Evolutionary conservation across 2,888 invertebrate species (phyloP), one percentile per base, ranked within the genome.

Genomic region (Aricia artaxerxes): DNA sequence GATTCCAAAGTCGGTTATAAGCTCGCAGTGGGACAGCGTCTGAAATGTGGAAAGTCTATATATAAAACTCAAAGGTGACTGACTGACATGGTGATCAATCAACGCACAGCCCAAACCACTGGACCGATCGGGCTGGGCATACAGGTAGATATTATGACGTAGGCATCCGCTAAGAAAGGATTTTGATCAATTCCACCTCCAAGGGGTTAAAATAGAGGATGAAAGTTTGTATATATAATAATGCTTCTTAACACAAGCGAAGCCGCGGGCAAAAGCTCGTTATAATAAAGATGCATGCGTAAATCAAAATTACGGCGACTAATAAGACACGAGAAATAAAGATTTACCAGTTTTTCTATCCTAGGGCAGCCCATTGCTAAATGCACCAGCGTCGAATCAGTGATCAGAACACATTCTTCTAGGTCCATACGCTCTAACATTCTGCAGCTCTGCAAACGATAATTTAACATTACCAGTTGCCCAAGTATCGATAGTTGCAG

Each of bases 1-100:
- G 85, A 99, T 99, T 16, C 99, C 99, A 91, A 99, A 99, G 91
- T 99, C 99, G 31, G 99, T 99, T 87, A 99, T 98, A 85, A 99
- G 92, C 92, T 99, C 99, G 92, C 99, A 99, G 90, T 99, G 99
- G 4, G 99, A 99, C 81, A 99, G 95, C 85, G 98, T 99, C 99
- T 99, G 94, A 0, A 91, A 90, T 9, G 4, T 24, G 5, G 44
- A 16, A 31, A 16, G n/a, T 40, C 1, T 24, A 24, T 24, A 24
- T 24, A 24, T 24, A 24, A 24, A 24, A 24, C 24, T 24, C 24
- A 24, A 24, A 24, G 24, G 24, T 24, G 24, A 24, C 24, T 0
- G 24, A 24, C 24, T 24, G 24, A 24, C 24, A 24, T 24, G 24
- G 24, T 24, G 24, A 24, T 24, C 24, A 24, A 24, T 24, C 24